These are phyloP conservation scores for Trematomus bernacchii DNA, from an alignment of 2,797 vertebrate genomes.

Conservation along the genomic window DNA sequence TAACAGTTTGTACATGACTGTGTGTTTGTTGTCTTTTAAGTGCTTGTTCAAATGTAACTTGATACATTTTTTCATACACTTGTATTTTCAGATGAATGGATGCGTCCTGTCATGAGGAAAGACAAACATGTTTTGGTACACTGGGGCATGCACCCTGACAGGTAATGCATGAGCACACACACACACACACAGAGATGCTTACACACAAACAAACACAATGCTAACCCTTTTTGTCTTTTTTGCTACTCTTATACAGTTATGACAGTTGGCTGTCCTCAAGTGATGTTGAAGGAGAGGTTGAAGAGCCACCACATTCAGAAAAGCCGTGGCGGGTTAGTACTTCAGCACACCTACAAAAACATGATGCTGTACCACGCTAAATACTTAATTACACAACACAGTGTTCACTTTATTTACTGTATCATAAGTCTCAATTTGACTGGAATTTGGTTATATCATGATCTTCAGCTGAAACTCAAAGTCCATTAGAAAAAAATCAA, in stretches of 20 bases:
- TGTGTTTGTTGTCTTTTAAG: conserved; percentile 8
- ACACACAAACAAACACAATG: not conserved
- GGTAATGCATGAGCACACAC: conserved; percentile 78
- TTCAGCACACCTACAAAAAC: not conserved
- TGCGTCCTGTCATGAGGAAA: conserved; percentile 93
- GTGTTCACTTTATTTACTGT: conserved; percentile 1
- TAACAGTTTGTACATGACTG: conserved; percentile 3
- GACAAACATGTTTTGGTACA: conserved; percentile 95
- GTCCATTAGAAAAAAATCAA: too few species aligned
- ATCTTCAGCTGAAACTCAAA: too few species aligned
- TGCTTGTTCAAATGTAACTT: not conserved
- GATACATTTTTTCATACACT: not conserved
- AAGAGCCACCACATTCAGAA: conserved; percentile 90
- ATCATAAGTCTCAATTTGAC: not conserved
- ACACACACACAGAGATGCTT: conserved; percentile 15
- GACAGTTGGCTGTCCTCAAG: conserved; percentile 92
- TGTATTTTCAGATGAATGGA: conserved; percentile 91
- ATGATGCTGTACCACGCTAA: not conserved
- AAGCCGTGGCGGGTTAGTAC: conserved; percentile 91
- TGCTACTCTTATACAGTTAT: conserved; percentile 84
- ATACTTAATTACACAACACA: not conserved
- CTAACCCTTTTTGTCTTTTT: not conserved
- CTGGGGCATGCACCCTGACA: conserved; percentile 97
- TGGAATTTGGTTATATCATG: not conserved
- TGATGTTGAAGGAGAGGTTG: conserved; percentile 92